Conservation (phyloP, 1,140 invertebrate genomes). For the Eumeta japonica region DNA sequence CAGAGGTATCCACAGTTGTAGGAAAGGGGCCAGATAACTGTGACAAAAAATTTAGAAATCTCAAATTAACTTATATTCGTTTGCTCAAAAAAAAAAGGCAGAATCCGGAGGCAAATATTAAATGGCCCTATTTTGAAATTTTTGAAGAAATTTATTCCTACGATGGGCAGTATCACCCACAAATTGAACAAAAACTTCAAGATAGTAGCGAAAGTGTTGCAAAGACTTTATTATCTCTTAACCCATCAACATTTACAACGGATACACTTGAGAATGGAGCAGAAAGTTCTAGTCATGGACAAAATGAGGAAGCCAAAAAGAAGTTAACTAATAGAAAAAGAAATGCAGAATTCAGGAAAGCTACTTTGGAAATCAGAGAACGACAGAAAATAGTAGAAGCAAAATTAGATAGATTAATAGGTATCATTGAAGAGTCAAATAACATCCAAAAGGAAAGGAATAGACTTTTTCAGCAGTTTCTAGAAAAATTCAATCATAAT, state of each 20-base stretch:
- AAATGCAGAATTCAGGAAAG: constrained; percentile 40
- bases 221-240: constrained; percentile 32
- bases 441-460: constrained; percentile 45
- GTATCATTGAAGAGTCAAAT: constrained; percentile 49
- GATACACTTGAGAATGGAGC: constrained; percentile 23
- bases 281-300: constrained; percentile 24
- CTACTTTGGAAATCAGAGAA: constrained; percentile 42
- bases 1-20: constrained; percentile 32
- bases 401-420: constrained; percentile 47
- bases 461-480: constrained; percentile 40
- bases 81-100: constrained; percentile 37
- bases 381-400: constrained; percentile 40
- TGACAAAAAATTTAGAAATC: constrained; percentile 49
- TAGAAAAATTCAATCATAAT: constrained; percentile 30
- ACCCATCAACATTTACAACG: constrained; percentile 19
- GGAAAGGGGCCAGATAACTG: constrained; percentile 40
- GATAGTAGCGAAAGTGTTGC: constrained; percentile 28
- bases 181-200: constrained; percentile 40
- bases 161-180: constrained; percentile 39
- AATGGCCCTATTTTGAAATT: constrained; percentile 46
- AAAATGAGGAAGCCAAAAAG: constrained; percentile 30
- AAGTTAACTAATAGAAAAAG: constrained; percentile 33
- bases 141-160: constrained; percentile 44
- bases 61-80: constrained; percentile 45
- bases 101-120: constrained; percentile 25